A percentile compares a stretch with the other conserved stretches of the same genome.
phyloP scores from a whole-genome alignment of 2,113 vertebrate species.

The Capra hircus region DNA sequence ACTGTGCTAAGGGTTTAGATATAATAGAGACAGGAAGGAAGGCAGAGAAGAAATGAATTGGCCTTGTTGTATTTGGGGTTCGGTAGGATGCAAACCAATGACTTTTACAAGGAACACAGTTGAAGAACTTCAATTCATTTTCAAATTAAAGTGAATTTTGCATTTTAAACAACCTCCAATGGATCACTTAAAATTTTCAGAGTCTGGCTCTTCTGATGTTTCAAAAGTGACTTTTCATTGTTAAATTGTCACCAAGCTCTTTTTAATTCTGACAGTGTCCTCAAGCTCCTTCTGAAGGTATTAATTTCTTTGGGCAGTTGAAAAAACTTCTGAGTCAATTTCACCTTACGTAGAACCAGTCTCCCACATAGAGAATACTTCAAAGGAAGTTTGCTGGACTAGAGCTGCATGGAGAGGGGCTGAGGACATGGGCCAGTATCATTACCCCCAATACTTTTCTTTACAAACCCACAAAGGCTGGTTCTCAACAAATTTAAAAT shows the following conservation, averaged over 20 bases:
- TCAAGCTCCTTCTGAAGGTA: constrained; percentile 23
- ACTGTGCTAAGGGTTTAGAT: neutral
- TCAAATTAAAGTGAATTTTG: constrained; percentile 24
- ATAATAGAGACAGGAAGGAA: too few species aligned
- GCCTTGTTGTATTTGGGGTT: neutral
- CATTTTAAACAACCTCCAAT: neutral
- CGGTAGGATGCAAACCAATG: neutral
- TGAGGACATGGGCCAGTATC: neutral
- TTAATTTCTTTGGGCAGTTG: constrained; percentile 36
- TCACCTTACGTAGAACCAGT: neutral
- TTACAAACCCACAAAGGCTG: neutral
- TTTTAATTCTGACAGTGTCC: constrained; percentile 44
- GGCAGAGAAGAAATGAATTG: neutral
- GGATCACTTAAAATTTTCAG: constrained; percentile 28
- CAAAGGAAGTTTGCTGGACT: neutral
- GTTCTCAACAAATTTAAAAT: neutral
- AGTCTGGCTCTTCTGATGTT: constrained; percentile 2
- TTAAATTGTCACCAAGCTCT: constrained; percentile 12
- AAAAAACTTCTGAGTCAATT: neutral
- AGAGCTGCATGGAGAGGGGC: neutral
- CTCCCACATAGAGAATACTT: neutral
- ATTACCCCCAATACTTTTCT: neutral
- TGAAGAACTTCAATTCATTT: constrained; percentile 1
- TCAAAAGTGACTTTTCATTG: constrained; percentile 19
- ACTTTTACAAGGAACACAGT: neutral